Evolutionary conservation across 2,113 vertebrate genomes (phyloP).

Genomic region (Fulmarus glacialis): DNA sequence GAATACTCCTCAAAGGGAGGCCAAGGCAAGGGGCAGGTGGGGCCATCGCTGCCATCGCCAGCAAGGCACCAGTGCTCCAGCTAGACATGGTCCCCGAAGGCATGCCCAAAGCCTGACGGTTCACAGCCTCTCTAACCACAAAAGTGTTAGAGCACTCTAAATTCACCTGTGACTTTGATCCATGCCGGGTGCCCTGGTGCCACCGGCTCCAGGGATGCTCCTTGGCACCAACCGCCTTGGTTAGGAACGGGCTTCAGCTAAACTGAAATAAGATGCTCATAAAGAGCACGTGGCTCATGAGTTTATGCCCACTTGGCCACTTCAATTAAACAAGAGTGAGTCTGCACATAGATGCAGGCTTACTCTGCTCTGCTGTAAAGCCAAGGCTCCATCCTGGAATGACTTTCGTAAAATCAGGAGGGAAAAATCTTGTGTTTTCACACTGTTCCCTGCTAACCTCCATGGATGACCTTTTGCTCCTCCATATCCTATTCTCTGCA

Average conservation of each 20-base stretch:
- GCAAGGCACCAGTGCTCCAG: not conserved
- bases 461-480: not conserved
- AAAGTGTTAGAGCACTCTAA: too few relatives aligned
- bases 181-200: not conserved
- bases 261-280: not conserved
- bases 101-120: fast-evolving
- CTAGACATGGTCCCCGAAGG: too few relatives aligned
- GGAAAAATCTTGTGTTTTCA: not conserved
- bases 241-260: not conserved
- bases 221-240: not conserved
- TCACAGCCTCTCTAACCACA: not conserved
- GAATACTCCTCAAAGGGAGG: not conserved
- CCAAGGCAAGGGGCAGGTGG: not conserved
- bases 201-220: not conserved
- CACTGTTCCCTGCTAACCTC: not conserved
- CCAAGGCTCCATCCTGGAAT: not conserved
- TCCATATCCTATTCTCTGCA: not conserved
- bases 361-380: not conserved
- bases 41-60: not conserved
- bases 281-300: not conserved
- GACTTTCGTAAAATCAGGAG: not conserved
- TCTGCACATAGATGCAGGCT: too few relatives aligned
- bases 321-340: not conserved
- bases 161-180: not conserved
- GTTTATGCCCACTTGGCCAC: not conserved